These are phyloP conservation scores for Mesorhabditis spiculigera DNA, from an alignment of 2,888 invertebrate genomes.

Conservation along the genomic window DNA sequence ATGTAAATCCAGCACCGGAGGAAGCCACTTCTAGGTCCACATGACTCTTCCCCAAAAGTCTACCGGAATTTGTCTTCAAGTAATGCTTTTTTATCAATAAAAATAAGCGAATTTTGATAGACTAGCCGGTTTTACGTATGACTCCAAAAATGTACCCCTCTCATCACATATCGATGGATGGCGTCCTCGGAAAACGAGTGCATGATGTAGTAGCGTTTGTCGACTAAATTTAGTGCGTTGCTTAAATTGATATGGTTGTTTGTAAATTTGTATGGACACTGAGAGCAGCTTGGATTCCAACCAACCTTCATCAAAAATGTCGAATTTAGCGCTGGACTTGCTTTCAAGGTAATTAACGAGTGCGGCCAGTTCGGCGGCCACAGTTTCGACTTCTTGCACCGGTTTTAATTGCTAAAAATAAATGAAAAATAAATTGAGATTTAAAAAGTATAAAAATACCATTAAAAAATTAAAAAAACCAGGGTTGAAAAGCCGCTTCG, in stretches of 20 bases:
- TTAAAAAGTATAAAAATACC: not conserved
- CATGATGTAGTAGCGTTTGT: conserved; percentile 14
- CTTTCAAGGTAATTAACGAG: conserved; percentile 46
- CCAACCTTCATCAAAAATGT: conserved; percentile 14
- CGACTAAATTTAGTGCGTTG: not conserved
- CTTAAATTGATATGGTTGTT: not conserved
- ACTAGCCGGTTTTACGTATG: too few relatives aligned
- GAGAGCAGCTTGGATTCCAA: not conserved
- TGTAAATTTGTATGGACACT: not conserved
- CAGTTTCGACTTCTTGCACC: conserved; percentile 16
- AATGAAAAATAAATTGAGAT: not conserved
- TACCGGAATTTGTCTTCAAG: too few relatives aligned
- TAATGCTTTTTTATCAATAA: too few relatives aligned
- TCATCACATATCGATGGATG: conserved; percentile 3
- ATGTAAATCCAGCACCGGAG: too few relatives aligned
- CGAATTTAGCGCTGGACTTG: conserved; percentile 26
- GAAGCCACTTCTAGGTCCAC: too few relatives aligned
- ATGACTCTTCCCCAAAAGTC: too few relatives aligned
- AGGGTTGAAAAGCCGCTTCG: too few relatives aligned
- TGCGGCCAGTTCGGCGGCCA: conserved; percentile 33
- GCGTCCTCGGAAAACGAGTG: conserved; percentile 15
- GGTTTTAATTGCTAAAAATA: not conserved
- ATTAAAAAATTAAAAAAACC: too few relatives aligned
- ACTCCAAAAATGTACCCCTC: too few relatives aligned
- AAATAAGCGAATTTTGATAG: too few relatives aligned